phyloP scores from a whole-genome alignment of 2,113 vertebrate species.

The Equus przewalskii region DNA sequence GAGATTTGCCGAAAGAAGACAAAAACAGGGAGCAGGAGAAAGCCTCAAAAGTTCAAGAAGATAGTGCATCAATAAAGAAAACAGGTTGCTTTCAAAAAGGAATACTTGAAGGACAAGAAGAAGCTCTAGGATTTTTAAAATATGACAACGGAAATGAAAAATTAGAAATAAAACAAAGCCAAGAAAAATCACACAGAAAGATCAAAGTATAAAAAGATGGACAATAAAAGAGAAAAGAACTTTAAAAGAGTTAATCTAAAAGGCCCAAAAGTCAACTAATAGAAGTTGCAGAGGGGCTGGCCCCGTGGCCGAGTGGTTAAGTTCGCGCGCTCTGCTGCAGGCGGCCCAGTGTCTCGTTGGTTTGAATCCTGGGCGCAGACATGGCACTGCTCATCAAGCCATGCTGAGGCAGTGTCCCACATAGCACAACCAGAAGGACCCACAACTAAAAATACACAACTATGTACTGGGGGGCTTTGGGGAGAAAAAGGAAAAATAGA shows the following conservation, averaged over 20 bases:
- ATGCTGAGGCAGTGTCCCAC: too few relatives aligned
- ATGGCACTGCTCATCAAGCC: too few relatives aligned
- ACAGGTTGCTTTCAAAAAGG: not conserved
- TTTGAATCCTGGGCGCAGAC: too few relatives aligned
- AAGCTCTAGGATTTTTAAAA: not conserved
- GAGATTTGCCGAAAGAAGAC: not conserved
- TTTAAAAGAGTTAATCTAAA: not conserved
- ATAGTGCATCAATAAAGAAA: not conserved
- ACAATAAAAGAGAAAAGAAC: not conserved
- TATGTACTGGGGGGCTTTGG: too few relatives aligned
- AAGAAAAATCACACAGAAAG: conserved; percentile 48
- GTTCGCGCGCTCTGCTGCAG: too few relatives aligned
- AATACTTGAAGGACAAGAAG: conserved; percentile 16
- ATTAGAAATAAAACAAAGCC: not conserved
- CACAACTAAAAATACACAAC: too few relatives aligned
- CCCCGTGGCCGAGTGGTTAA: too few relatives aligned
- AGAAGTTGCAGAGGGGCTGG: not conserved
- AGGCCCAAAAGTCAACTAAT: not conserved
- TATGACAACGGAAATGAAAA: not conserved
- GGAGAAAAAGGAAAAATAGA: too few relatives aligned
- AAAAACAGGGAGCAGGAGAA: not conserved
- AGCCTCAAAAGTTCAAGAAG: not conserved
- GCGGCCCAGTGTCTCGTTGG: too few relatives aligned
- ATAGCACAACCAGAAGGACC: too few relatives aligned
- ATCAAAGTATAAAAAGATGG: conserved; percentile 29